Conservation (phyloP, 2,888 invertebrate genomes). For the Megastigmus dorsalis region DNA sequence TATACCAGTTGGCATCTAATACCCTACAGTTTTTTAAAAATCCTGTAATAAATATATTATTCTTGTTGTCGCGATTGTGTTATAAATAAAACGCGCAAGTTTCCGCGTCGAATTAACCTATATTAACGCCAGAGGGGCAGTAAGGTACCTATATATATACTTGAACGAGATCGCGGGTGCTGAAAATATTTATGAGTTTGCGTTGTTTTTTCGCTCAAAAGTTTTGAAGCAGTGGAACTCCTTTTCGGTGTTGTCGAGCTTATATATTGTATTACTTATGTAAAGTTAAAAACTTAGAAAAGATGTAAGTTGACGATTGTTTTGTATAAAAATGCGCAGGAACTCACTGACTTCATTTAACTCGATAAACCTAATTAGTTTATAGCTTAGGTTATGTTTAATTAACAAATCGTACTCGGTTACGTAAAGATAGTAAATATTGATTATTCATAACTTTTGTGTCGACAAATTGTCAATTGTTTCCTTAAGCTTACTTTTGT, state of each 20-base stretch:
- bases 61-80: not conserved
- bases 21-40: not conserved
- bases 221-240: not conserved
- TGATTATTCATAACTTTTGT: constrained; percentile 3
- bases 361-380: constrained; percentile 13
- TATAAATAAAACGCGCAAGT: constrained; percentile 20
- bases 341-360: not conserved
- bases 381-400: constrained; percentile 31
- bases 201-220: constrained; percentile 29
- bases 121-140: not conserved
- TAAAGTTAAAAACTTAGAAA: constrained; percentile 5
- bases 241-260: not conserved
- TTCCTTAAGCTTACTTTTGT: not conserved
- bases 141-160: not conserved
- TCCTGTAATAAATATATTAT: not conserved
- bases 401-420: constrained; percentile 13
- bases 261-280: not conserved
- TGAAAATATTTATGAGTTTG: constrained; percentile 27
- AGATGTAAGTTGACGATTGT: constrained; percentile 24
- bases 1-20: constrained; percentile 13
- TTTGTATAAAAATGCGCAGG: no score
- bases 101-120: constrained; percentile 34
- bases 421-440: constrained; percentile 19
- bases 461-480: not conserved
- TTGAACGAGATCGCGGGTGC: not conserved